Evolutionary conservation across 1,140 invertebrate genomes (phyloP), one percentile per base, ranked within the genome.

Genomic region (Drosophila elegans): DNA sequence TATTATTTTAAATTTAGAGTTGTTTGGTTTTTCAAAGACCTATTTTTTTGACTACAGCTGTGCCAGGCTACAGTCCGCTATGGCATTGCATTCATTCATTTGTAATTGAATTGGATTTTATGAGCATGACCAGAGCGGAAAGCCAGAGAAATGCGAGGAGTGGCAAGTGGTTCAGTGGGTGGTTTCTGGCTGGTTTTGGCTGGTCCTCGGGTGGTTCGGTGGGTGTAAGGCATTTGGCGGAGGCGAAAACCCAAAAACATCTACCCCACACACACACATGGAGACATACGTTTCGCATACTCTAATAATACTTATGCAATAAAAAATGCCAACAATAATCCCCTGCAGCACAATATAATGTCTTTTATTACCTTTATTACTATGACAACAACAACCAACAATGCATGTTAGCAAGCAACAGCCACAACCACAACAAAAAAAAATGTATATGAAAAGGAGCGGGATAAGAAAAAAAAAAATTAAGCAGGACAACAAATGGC

Each of bases 331-430:
- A 78, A 73, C 79, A 73, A 79, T 88, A 86, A 86, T 88, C 77
- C 72, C 71, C 72, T 76, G 74, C 82, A 88, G 83, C 83, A 79
- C 84, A 82, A 66, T 83, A 83, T 86, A 86, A 86, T 88, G 84
- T 88, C 83, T 86, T 86, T 86, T 88, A 86, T 86, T 86, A 83
- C 84, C 83, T 88, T 69, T 86, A 88, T 86, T 88, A 83, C 79
- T 64, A 77, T 77, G 74, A 68, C 82, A 71, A 80, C 68, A 74
- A 69, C 73, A 74, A 52, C 51, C 51, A 45, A 56, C 74, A 77
- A 74, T 74, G 69, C 67, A 57, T 64, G 75, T 66, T 49, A 48
- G 56, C 36, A 34, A 29, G 51, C 49, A 3, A 41, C 4, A 32
- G 21, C 27, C 29, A 32, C 27, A 51, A 42, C 63, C 29, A 49